Base-by-base conservation (phyloP, 2,888 invertebrate species). In the Mellilla xanthometata region DNA sequence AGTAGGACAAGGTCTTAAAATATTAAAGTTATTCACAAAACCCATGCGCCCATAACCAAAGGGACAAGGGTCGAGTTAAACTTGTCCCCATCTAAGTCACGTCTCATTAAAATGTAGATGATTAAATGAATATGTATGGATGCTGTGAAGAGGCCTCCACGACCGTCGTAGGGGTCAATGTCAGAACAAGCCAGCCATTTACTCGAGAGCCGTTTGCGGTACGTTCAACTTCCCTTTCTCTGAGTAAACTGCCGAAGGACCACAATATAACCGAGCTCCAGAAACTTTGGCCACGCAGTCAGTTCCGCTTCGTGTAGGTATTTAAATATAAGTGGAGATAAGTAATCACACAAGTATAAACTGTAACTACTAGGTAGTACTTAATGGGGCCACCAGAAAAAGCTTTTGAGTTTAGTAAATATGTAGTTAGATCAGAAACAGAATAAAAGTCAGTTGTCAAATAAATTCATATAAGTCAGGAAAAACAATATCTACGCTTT, bases 141-240 rank as follows among this genome's bases (percentile, higher is more conserved):
- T 67, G 58, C 62, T 56, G 69, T 80, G 77, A 76, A 62, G 80
- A 80, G 72, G 75, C 76, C 76, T 76, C 72, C 60, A 41, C 72
- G 72, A 71, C 73, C 74, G 76, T 64, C 68, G 67, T 69, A 73
- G 81, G 75, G 85, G 84, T 85, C 85, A 86, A 83, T 85, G 84
- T 83, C 83, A 76, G 71, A 70, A 72, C 65, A 66, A 67, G 52
- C 58, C 66, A 65, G 60, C 76, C 74, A 74, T 24, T 63, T 31
- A 54, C 65, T 28, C 45, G 7, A 65, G 74, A 75, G 44, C 74
- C 63, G 61, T 61, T 47, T 27, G 52, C 53, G 45, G 54, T 61
- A 62, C 56, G 58, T 60, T 63, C 52, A 52, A 60, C 56, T 65
- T 65, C 58, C 68, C 66, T 68, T 66, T 66, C 65, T 64, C 62